phyloP scores from a whole-genome alignment of 1,140 invertebrate genomes.

The Cylas formicarius region DNA sequence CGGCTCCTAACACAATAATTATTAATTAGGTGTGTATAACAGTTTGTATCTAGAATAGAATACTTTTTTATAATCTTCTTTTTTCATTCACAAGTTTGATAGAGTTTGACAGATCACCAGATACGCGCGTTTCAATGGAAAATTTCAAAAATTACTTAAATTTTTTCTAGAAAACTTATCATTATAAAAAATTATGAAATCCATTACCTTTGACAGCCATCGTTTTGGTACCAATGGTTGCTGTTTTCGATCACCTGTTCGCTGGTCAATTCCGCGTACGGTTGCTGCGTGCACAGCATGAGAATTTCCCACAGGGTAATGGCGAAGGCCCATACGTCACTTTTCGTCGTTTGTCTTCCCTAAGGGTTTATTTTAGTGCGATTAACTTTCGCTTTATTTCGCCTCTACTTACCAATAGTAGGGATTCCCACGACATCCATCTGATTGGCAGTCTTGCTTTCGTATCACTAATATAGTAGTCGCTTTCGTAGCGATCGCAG shows the following conservation, averaged over 20 bases:
- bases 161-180: no score
- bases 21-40: constrained; percentile 2
- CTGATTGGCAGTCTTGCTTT: constrained; percentile 69
- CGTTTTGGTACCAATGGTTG: constrained; percentile 55
- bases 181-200: no score
- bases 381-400: not conserved
- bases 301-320: constrained; percentile 76
- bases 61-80: no score
- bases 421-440: constrained; percentile 80
- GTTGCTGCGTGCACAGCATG: constrained; percentile 61
- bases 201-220: constrained; percentile 46
- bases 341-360: constrained; percentile 63
- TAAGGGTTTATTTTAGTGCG: constrained; percentile 33
- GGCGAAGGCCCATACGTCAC: constrained; percentile 75
- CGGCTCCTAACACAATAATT: no score
- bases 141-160: not conserved
- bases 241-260: constrained; percentile 72
- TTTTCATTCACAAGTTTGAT: no score
- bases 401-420: constrained; percentile 65
- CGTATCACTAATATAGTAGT: constrained; percentile 78
- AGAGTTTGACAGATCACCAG: no score
- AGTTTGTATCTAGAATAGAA: no score
- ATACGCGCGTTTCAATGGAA: no score
- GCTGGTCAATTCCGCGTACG: constrained; percentile 64
- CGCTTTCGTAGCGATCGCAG: constrained; percentile 69